A percentile compares a stretch with the other conserved stretches of the same genome.
These are phyloP conservation scores for Polyodon spathula DNA, from an alignment of 2,113 vertebrate genomes.

Conservation along the genomic window DNA sequence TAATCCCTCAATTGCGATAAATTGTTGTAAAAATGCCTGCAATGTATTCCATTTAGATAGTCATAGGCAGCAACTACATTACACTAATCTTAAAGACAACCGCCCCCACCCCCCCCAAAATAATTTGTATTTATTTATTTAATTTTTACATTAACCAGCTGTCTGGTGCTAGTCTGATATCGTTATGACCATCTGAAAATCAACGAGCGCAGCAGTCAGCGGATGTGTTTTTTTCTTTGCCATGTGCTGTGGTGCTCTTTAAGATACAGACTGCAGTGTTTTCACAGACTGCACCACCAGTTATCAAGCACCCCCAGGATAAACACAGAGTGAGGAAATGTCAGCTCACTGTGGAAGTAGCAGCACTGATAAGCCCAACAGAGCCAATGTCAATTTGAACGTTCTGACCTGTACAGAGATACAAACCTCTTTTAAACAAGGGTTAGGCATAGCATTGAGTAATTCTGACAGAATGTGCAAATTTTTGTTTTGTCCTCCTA, in stretches of 20 bases:
- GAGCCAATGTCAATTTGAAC: conserved; percentile 25
- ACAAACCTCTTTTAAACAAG: too few relatives aligned
- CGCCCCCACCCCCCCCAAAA: too few relatives aligned
- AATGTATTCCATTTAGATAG: too few relatives aligned
- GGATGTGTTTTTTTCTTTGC: not conserved
- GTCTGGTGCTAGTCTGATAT: not conserved
- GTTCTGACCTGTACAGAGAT: conserved; percentile 14
- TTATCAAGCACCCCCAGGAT: not conserved
- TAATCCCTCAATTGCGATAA: too few relatives aligned
- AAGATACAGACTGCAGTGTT: not conserved
- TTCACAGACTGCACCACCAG: not conserved
- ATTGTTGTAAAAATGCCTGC: too few relatives aligned
- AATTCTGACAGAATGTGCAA: too few relatives aligned
- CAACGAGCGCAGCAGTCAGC: not conserved
- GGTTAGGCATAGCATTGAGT: too few relatives aligned
- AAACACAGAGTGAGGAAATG: conserved; percentile 16
- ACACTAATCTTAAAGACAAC: too few relatives aligned
- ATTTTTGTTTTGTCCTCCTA: too few relatives aligned
- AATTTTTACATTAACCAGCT: too few relatives aligned
- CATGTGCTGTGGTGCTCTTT: not conserved
- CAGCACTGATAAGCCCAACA: conserved; percentile 19
- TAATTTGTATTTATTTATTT: too few relatives aligned
- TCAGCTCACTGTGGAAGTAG: conserved; percentile 14
- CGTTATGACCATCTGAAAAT: not conserved
- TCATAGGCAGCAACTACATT: too few relatives aligned